Base-by-base conservation (phyloP, 2,797 vertebrate species). In the Falco biarmicus region DNA sequence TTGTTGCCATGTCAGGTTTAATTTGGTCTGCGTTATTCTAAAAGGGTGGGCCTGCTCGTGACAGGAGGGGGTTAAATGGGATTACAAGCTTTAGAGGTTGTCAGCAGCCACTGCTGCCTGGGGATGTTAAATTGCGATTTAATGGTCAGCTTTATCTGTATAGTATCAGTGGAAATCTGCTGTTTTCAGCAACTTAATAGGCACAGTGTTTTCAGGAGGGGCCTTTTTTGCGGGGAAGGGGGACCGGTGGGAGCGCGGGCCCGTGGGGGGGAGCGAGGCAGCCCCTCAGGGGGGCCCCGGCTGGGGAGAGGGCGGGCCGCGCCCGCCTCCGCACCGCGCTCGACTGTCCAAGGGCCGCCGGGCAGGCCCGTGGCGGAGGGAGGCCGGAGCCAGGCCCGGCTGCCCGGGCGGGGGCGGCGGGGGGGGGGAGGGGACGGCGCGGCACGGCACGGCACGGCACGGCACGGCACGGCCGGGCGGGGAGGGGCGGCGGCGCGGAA, bases 1-100 rank as follows among this genome's bases (percentile, higher is more conserved):
- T 98, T 97, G 98, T 98, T 97, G 97, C 98, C 97, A 79, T 98
- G 98, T 98, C 98, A 98, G 97, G 98, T 98, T 98, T 98, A 98
- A 98, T 99, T 99, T 98, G 98, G 98, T 70, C 93, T 94, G 97
- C 97, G 97, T 98, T 98, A 97, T 97, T 97, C 97, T 91, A 70
- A 95, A 97, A 97, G 98, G 97, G 97, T 96, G 96, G 97, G 97
- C 97, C 96, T 94, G 96, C 97, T 98, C 97, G 90, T 98, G 98
- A 98, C 98, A 98, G 98, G 98, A 98, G 98, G 98, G 98, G 98
- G 98, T 98, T 98, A 98, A 98, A 98, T 98, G 98, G 98, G 98
- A 99, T 99, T 98, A 99, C 98, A 98, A 98, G 98, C 98, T 98
- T 98, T 97, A 97, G 97, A 96, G 98, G 96, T 97, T 98, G 98